Conservation (phyloP, 2,888 invertebrate genomes). For the Chaitophorus viminalis region DNA sequence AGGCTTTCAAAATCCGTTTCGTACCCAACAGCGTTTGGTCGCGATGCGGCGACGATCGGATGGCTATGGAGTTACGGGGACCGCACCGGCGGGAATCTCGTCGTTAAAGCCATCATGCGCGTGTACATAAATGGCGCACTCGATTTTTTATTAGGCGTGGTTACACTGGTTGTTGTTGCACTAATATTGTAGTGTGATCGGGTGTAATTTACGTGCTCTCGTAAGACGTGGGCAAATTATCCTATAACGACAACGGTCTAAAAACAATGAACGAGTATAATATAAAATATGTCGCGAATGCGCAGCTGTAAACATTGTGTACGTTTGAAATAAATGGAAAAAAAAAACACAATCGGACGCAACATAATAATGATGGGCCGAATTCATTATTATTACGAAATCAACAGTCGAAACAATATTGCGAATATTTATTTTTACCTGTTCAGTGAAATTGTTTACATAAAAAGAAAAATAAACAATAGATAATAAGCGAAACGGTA, state of each 20-base stretch:
- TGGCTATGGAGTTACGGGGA: too few species aligned
- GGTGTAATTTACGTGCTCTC: too few species aligned
- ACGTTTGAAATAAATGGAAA: slow-evolving; percentile 13
- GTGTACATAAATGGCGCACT: too few species aligned
- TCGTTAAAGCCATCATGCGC: too few species aligned
- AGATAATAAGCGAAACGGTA: slow-evolving; percentile 19
- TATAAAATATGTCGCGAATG: too few species aligned
- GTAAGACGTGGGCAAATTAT: too few species aligned
- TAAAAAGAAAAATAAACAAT: slow-evolving; percentile 28
- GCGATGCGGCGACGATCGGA: background rate
- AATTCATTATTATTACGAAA: slow-evolving; percentile 40
- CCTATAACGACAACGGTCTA: background rate
- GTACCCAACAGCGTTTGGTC: background rate
- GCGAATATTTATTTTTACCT: background rate
- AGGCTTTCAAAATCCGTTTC: background rate
- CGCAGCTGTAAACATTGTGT: slow-evolving; percentile 7
- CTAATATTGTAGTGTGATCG: background rate
- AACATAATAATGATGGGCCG: slow-evolving; percentile 11
- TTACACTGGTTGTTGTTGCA: background rate
- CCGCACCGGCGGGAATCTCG: too few species aligned
- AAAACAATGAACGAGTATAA: background rate
- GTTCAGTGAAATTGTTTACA: slow-evolving; percentile 35
- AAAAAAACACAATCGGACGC: background rate
- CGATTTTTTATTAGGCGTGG: background rate
- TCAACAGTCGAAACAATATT: background rate